Base-by-base conservation (phyloP, 2,888 invertebrate species). In the Athrips mouffetella region DNA sequence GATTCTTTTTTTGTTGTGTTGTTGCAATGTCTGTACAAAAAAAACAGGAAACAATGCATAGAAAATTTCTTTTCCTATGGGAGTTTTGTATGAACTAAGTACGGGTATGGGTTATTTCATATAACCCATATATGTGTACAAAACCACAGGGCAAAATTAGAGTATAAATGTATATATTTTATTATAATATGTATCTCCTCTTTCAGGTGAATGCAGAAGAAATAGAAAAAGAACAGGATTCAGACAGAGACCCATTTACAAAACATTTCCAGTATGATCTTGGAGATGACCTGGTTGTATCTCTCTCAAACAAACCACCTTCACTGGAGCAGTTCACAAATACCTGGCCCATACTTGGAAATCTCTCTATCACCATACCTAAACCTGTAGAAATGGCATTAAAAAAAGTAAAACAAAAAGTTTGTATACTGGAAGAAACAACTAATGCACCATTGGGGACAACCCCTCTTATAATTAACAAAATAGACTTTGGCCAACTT, bases 251-350 rank as follows among this genome's bases (percentile, higher is more conserved):
- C 77, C 92, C 94, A 1, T 95, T 95, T 73, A 82, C 86, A 0
- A 89, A 90, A 64, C 95, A 95, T 76, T 77, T 94, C 4, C 89
- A 90, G 50, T 84, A 91, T 76, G 94, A 95, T 57, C 76, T 96
- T 49, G 87, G 89, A 52, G 90, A 92, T 52, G 89, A 89, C 45
- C 73, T 95, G 51, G 80, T 94, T 20, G 89, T 92, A 45, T 83
- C 89, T 2, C 72, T 94, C 1, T 90, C 92, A 45, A 88, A 79
- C 45, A 66, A 61, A 11, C 89, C 91, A 3, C 80, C 84, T 0
- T 65, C 68, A 23, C 60, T 72, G 0, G 81, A 90, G 49, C 76
- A 67, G 10, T 60, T 69, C 0, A 77, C 73, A 13, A 73, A 90
- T 58, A 73, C 70, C 10, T 95, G 94, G 94, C 90, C 92, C 1